Percentiles rank a stretch among this genome's conserved stretches.
These are phyloP conservation scores for Myopa tessellatipennis DNA, from an alignment of 2,888 invertebrate genomes.

Conservation along the genomic window DNA sequence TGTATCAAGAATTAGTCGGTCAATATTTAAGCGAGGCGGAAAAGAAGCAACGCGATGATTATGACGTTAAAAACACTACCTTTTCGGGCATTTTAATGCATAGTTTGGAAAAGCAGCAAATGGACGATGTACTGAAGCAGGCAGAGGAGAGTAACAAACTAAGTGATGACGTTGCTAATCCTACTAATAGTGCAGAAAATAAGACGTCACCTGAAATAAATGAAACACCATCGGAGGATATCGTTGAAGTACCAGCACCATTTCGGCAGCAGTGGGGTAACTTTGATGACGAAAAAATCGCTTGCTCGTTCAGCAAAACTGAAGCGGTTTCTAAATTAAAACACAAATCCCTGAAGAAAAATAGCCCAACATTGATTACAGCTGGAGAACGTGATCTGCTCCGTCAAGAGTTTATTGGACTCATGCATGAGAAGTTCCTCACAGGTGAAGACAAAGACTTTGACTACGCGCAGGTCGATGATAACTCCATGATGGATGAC, in stretches of 20 bases:
- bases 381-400: slow-evolving; percentile 75
- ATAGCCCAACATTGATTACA: slow-evolving; percentile 66
- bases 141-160: slow-evolving; percentile 67
- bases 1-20: slow-evolving; percentile 91
- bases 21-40: slow-evolving; percentile 85
- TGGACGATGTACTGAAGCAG: slow-evolving; percentile 71
- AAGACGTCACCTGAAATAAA: background rate
- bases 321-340: background rate
- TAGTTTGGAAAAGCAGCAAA: slow-evolving; percentile 80
- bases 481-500: slow-evolving; percentile 83
- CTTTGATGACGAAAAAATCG: slow-evolving; percentile 68
- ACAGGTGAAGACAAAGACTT: slow-evolving; percentile 84
- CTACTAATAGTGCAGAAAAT: background rate
- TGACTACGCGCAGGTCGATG: slow-evolving; percentile 85
- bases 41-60: slow-evolving; percentile 74
- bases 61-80: slow-evolving; percentile 71
- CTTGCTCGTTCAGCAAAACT: slow-evolving; percentile 54
- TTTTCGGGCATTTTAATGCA: slow-evolving; percentile 84
- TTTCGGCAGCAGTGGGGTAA: slow-evolving; percentile 71
- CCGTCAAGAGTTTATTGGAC: slow-evolving; percentile 82
- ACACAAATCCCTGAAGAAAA: slow-evolving; percentile 31
- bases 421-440: slow-evolving; percentile 87
- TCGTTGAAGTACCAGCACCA: slow-evolving; percentile 54
- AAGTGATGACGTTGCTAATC: background rate
- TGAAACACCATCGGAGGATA: background rate